These are phyloP conservation scores for Dryobates pubescens DNA, from an alignment of 2,797 vertebrate species.

Conservation along the genomic window DNA sequence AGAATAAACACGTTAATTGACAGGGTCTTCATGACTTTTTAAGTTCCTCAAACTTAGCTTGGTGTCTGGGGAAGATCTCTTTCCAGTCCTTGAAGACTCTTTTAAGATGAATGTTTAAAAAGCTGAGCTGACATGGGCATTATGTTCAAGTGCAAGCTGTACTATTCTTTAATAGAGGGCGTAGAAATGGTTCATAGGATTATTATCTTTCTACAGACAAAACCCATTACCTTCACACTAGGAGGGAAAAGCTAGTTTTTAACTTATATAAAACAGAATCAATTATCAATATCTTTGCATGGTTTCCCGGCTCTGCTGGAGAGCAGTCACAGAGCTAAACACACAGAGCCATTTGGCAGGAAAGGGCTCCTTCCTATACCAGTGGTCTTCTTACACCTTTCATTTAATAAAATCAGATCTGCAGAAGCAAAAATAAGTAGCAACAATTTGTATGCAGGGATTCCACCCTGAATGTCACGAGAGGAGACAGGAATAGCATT, in stretches of 20 bases:
- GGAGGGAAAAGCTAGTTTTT: conserved; percentile 71
- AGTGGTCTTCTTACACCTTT: conserved; percentile 32
- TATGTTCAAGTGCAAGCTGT: conserved; percentile 52
- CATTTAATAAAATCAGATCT: conserved; percentile 57
- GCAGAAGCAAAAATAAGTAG: conserved; percentile 43
- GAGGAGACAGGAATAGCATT: conserved; percentile 36
- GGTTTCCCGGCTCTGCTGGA: conserved; percentile 60
- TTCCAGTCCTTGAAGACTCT: conserved; percentile 74
- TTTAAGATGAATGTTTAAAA: conserved; percentile 73
- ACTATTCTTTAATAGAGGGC: conserved; percentile 59
- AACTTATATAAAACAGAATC: conserved; percentile 62
- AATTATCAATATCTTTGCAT: conserved; percentile 68
- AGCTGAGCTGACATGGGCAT: conserved; percentile 63
- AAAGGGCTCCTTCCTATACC: conserved; percentile 1
- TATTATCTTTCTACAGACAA: conserved; percentile 72
- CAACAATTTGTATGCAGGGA: conserved; percentile 34
- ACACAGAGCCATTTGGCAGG: conserved; percentile 36
- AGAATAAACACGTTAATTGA: conserved; percentile 79
- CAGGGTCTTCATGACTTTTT: conserved; percentile 75
- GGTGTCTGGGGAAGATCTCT: conserved; percentile 66
- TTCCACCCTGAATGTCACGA: conserved; percentile 28
- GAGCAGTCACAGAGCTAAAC: conserved; percentile 24
- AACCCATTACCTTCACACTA: conserved; percentile 70
- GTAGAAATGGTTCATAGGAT: conserved; percentile 64
- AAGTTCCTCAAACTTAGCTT: conserved; percentile 77